Base-by-base conservation (phyloP, 2,888 invertebrate genomes). In the Dromius quadrimaculatus region DNA sequence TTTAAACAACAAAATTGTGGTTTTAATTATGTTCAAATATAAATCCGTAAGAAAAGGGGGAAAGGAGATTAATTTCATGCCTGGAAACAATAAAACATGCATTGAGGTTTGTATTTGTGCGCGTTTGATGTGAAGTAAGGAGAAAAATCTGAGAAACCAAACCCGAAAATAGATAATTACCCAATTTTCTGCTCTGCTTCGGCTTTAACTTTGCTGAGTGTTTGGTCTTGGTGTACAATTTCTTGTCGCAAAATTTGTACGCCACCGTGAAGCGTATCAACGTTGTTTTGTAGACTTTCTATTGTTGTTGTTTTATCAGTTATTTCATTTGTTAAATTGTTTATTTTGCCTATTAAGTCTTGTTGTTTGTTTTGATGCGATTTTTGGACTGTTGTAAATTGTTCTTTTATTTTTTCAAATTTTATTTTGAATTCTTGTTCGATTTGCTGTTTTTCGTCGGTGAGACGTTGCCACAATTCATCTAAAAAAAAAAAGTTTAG, bases 391-490 rank as follows among this genome's bases (percentile, higher is more conserved):
- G 77, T 79, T 57, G 78, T 76, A 71, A 84, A 81, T 74, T 85
- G 84, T 64, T 83, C 83, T 75, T 84, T 83, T 43, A 84, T 74
- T 23, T 80, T 81, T 74, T 83, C 82, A 72, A 83, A 81, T 77
- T 84, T 83, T 0, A 85, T 84, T 6, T 85, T 81, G 76, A 88
- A 89, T 76, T 89, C 88, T 64, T 85, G 82, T 81, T 89, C 88
- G 80, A 89, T 85, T 45, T 86, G 80, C 65, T 85, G 81, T 77
- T 89, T 89, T 78, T 89, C 89, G 59, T 83, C 81, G 79, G 87
- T 86, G 73, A 89, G 85, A 75, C 86, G 86, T 71, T 88, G 87
- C 88, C 89, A 89, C 80, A 89, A 89, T 2, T 87, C 84, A 74
- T 89, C 89, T 89, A 80, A 34, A 73, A 81, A 78, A 68, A 47